Conservation (phyloP, 2,888 invertebrate genomes). For the Entomobrya proxima region DNA sequence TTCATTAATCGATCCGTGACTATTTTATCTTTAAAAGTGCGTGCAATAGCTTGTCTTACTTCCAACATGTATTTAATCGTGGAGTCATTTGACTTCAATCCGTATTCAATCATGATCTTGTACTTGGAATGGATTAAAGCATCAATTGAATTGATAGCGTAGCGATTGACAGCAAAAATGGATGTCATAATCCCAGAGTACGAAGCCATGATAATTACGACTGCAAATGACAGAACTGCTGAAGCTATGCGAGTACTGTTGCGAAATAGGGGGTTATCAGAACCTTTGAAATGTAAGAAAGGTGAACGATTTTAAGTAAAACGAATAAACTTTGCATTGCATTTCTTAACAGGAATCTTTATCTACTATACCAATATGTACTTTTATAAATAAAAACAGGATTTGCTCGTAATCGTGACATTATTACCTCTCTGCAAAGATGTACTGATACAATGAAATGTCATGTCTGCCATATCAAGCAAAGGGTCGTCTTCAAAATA, state of each 20-base stretch:
- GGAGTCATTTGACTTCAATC: slow-evolving; percentile 22
- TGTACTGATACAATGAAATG: slow-evolving; percentile 43
- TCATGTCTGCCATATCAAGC: neutral
- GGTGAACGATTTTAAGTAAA: neutral
- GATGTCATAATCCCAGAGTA: slow-evolving; percentile 69
- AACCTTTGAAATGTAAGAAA: too few relatives aligned
- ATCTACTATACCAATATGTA: neutral
- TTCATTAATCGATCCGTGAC: too few relatives aligned
- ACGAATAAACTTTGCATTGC: neutral
- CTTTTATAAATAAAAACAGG: neutral
- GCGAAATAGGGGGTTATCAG: slow-evolving; percentile 11
- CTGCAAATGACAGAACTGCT: slow-evolving; percentile 21
- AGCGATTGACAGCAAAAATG: slow-evolving; percentile 62
- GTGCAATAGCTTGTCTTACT: slow-evolving; percentile 29
- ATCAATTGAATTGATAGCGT: slow-evolving; percentile 64
- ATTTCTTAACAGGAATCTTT: neutral
- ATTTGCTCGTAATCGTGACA: too few relatives aligned
- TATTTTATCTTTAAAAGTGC: neutral
- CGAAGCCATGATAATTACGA: slow-evolving; percentile 57
- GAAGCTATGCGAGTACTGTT: slow-evolving; percentile 38
- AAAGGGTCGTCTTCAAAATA: slow-evolving; percentile 12
- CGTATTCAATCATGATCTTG: slow-evolving; percentile 56
- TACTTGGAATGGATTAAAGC: slow-evolving; percentile 53
- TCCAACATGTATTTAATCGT: slow-evolving; percentile 47
- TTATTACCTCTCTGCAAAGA: slow-evolving; percentile 58